These are phyloP conservation scores for Poeciliopsis turneri DNA, from an alignment of 2,797 vertebrate genomes.

Conservation along the genomic window DNA sequence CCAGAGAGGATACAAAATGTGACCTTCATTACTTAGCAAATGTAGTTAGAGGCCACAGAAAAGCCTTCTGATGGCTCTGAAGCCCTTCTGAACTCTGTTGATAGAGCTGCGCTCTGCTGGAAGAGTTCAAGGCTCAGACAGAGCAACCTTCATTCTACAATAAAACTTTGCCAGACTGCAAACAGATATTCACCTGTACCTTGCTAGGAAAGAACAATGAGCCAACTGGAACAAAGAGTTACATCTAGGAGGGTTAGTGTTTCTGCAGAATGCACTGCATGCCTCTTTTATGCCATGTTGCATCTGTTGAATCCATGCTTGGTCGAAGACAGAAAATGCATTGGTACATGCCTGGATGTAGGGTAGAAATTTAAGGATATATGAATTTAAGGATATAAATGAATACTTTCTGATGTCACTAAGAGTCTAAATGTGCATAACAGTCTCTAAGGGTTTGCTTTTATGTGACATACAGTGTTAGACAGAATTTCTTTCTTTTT, in stretches of 20 bases:
- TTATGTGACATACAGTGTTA: background rate
- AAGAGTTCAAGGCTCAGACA: constrained; percentile 5
- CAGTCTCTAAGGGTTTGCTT: too few species aligned
- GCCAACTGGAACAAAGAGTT: background rate
- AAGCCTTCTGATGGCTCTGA: constrained; percentile 26
- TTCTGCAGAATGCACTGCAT: background rate
- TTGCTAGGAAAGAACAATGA: background rate
- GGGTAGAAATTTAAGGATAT: background rate
- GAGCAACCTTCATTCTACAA: constrained; percentile 33
- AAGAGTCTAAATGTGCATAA: background rate
- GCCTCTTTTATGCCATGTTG: background rate
- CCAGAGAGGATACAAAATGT: constrained; percentile 27
- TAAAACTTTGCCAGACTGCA: constrained; percentile 12
- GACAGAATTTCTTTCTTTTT: background rate
- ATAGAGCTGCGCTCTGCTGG: constrained; percentile 28
- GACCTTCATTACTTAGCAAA: constrained; percentile 67
- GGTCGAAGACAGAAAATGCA: background rate
- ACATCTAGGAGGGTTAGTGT: background rate
- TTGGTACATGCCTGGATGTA: background rate
- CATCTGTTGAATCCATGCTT: background rate
- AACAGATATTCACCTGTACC: background rate
- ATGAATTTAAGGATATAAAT: background rate
- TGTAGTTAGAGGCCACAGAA: constrained; percentile 39
- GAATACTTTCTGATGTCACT: background rate
- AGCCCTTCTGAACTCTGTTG: constrained; percentile 31